These are phyloP conservation scores for Bombus breviceps DNA, from an alignment of 1,140 invertebrate genomes.

Conservation along the genomic window DNA sequence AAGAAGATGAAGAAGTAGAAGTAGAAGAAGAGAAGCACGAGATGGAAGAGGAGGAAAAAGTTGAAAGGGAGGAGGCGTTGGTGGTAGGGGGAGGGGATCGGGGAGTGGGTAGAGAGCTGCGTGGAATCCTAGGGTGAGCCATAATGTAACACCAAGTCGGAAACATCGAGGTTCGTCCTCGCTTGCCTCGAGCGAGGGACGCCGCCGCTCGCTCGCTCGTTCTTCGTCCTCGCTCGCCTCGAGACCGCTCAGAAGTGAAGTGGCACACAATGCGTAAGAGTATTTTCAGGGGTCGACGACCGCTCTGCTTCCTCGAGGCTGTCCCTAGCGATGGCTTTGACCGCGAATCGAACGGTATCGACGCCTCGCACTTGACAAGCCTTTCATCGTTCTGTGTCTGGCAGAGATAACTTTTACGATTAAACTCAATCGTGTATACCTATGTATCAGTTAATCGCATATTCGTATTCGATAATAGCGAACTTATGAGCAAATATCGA, in stretches of 20 bases:
- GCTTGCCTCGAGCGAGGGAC: constrained; percentile 43
- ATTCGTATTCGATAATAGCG: background rate
- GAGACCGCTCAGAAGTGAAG: constrained; percentile 76
- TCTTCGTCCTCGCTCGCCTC: constrained; percentile 50
- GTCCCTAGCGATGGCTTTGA: constrained; percentile 50
- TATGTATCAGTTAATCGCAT: background rate
- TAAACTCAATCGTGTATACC: too few relatives aligned
- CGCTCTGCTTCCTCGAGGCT: constrained; percentile 78
- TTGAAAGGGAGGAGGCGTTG: constrained; percentile 23
- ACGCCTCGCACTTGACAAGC: constrained; percentile 23
- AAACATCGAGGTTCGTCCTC: constrained; percentile 60
- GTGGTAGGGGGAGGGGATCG: constrained; percentile 13
- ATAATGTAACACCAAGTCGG: constrained; percentile 60
- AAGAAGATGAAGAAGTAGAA: background rate
- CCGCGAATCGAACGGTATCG: constrained; percentile 48
- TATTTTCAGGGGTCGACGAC: constrained; percentile 79
- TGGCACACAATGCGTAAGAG: constrained; percentile 82
- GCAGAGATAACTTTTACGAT: background rate
- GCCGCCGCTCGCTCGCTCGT: constrained; percentile 43
- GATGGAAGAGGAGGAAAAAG: constrained; percentile 6
- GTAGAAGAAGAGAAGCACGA: background rate
- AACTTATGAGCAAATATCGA: background rate
- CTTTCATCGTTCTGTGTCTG: background rate
- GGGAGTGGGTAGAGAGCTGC: constrained; percentile 4
- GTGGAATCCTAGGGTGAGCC: constrained; percentile 52